Evolutionary conservation across 2,797 vertebrate species (phyloP), one percentile per base, ranked within the genome.

Genomic region (Florisuga fusca): DNA sequence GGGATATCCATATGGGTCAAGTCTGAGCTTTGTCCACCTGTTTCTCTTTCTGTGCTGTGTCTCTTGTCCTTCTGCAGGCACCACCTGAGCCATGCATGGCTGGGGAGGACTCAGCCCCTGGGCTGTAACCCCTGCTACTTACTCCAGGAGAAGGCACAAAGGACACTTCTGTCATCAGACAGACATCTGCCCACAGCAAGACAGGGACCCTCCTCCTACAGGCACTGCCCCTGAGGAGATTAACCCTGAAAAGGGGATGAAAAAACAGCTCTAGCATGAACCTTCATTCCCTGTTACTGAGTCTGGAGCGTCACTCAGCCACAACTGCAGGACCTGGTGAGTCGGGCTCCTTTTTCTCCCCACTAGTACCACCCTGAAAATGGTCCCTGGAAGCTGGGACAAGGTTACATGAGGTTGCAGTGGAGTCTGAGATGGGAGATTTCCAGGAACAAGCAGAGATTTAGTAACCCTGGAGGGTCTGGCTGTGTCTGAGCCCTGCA

Each of bases 291-390:
- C 87, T 72, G 67, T 25, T 53, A 4, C 33, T 0, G 2, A 74
- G 22, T 5, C 31, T 12, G 67, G 55, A 76, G 71, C 54, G 62
- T 66, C 84, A 63, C 26, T 36, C 72, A 73, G 73, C 53, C 1
- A 0, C 58, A 21, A 73, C 64, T 48, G 67, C 76, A 92, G 82
- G 29, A 50, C 50, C 50, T 0, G 0, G n/a, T 68, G 87, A 96
- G 67, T 55, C 96, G 89, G 84, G 62, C 41, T 95, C 78, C 8
- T 74, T 88, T 91, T 76, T 83, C 66, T 84, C 34, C 74, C 45
- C 83, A 75, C 64, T 29, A 77, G 86, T 69, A 69, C 36, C 57
- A 27, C 13, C n/a, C 58, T 0, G 4, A 72, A 71, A 80, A 84
- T 80, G 67, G 34, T 67, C 81, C 34, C 62, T 15, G 6, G 36